Evolutionary conservation across 2,888 invertebrate genomes (phyloP).

Genomic region (Heliothis peltigera): DNA sequence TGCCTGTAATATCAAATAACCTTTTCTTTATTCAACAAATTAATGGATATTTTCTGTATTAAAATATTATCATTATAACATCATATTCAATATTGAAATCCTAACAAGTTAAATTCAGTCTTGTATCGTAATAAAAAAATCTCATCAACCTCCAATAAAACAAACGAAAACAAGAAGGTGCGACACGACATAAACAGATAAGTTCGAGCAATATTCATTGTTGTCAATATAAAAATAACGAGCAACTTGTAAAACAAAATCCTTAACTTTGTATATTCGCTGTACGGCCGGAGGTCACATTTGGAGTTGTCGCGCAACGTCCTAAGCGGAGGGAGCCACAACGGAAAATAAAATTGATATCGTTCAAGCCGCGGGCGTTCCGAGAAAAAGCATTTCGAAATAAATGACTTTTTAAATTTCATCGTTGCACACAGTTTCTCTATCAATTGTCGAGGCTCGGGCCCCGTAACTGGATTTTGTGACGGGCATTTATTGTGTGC

Average conservation of each 20-base stretch:
- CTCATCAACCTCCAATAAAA: not conserved
- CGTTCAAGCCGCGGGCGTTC: slow-evolving; percentile 84
- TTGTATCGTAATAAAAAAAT: not conserved
- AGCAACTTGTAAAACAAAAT: slow-evolving; percentile 58
- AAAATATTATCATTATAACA: too few relatives aligned
- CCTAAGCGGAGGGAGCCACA: slow-evolving; percentile 78
- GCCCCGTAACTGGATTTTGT: slow-evolving; percentile 86
- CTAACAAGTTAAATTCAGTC: too few relatives aligned
- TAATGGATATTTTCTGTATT: too few relatives aligned
- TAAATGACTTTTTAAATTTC: slow-evolving; percentile 90
- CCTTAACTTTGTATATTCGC: slow-evolving; percentile 56
- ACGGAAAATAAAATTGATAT: slow-evolving; percentile 89
- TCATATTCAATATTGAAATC: too few relatives aligned
- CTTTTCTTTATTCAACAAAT: too few relatives aligned
- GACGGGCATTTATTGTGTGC: slow-evolving; percentile 88
- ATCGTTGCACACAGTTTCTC: slow-evolving; percentile 90
- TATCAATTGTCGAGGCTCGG: slow-evolving; percentile 89
- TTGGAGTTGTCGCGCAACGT: slow-evolving; percentile 60
- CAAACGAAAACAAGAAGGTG: slow-evolving; percentile 31
- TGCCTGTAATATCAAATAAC: too few relatives aligned
- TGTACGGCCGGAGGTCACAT: slow-evolving; percentile 60
- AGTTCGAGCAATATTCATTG: slow-evolving; percentile 57
- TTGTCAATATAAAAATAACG: slow-evolving; percentile 61
- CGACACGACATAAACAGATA: slow-evolving; percentile 40
- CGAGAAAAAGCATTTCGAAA: slow-evolving; percentile 90